A percentile compares a stretch with the other conserved stretches of the same genome.
Evolutionary conservation across 2,797 vertebrate genomes (phyloP).

Genomic region (Knipowitschia caucasica): DNA sequence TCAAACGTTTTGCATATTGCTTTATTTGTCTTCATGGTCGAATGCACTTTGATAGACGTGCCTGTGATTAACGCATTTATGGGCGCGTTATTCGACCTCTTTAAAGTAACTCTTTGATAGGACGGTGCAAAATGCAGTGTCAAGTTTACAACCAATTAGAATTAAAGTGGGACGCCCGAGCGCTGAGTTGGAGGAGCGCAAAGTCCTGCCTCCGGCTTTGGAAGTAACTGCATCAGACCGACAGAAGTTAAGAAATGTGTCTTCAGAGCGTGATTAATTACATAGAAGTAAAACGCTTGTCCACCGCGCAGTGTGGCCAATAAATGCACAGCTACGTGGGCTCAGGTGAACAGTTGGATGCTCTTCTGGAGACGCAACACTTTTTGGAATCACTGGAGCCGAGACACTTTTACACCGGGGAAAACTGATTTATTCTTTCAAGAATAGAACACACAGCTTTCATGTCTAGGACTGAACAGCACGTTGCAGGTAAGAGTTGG

Average conservation of each 20-base stretch:
- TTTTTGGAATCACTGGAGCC: constrained; percentile 50
- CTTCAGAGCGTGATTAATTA: constrained; percentile 72
- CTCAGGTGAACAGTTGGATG: constrained; percentile 66
- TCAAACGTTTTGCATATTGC: constrained; percentile 64
- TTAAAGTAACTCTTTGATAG: constrained; percentile 47
- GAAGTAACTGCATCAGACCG: constrained; percentile 54
- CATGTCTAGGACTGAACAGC: constrained; percentile 53
- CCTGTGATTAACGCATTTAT: constrained; percentile 32
- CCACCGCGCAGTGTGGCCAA: constrained; percentile 65
- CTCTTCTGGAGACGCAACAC: constrained; percentile 38
- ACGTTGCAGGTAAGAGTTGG: constrained; percentile 58
- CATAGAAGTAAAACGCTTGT: constrained; percentile 63
- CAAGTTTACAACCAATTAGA: constrained; percentile 66
- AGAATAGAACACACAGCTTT: constrained; percentile 37
- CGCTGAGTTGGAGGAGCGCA: constrained; percentile 34
- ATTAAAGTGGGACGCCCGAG: constrained; percentile 50
- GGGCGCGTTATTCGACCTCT: constrained; percentile 16
- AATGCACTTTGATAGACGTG: constrained; percentile 39
- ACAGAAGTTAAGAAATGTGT: constrained; percentile 49
- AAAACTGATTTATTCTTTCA: constrained; percentile 18
- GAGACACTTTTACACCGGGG: constrained; percentile 23
- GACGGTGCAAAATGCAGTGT: constrained; percentile 50
- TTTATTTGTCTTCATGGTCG: constrained; percentile 53
- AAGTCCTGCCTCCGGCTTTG: constrained; percentile 67
- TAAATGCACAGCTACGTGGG: constrained; percentile 69